phyloP scores from a whole-genome alignment of 2,113 vertebrate genomes.

The Amblyopsis rosae region DNA sequence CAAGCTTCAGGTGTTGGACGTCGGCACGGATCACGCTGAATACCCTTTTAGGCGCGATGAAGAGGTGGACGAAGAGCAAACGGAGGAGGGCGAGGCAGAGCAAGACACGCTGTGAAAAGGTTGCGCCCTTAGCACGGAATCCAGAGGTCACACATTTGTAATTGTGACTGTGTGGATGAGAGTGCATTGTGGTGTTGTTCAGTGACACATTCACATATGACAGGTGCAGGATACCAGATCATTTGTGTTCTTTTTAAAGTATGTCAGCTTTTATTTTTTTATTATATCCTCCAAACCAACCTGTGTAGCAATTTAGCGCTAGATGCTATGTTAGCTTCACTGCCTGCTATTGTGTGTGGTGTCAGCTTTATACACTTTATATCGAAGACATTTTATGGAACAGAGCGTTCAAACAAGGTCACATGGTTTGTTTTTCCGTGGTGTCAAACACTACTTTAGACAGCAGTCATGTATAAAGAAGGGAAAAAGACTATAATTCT shows the following conservation, averaged over 20 bases:
- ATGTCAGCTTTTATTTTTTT: conserved; percentile 25
- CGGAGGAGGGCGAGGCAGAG: conserved; percentile 16
- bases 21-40: conserved; percentile 71
- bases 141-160: conserved; percentile 14
- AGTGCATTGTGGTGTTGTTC: conserved; percentile 11
- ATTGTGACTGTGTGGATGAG: conserved; percentile 19
- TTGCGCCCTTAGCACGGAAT: conserved; percentile 23
- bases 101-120: conserved; percentile 15
- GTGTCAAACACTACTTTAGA: no score
- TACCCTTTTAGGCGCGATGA: conserved; percentile 11
- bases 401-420: no score
- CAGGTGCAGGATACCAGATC: conserved; percentile 73
- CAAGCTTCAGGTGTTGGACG: conserved; percentile 89
- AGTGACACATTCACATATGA: conserved; percentile 37
- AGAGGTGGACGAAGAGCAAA: conserved; percentile 21
- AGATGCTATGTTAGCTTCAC: no score
- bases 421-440: no score
- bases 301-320: conserved; percentile 11
- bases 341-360: no score
- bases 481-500: no score
- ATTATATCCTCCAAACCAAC: background rate
- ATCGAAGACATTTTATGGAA: no score
- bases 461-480: no score
- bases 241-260: conserved; percentile 18
- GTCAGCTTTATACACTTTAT: no score